Conservation (phyloP, 1,140 invertebrate species). For the Drosophila repletoides region DNA sequence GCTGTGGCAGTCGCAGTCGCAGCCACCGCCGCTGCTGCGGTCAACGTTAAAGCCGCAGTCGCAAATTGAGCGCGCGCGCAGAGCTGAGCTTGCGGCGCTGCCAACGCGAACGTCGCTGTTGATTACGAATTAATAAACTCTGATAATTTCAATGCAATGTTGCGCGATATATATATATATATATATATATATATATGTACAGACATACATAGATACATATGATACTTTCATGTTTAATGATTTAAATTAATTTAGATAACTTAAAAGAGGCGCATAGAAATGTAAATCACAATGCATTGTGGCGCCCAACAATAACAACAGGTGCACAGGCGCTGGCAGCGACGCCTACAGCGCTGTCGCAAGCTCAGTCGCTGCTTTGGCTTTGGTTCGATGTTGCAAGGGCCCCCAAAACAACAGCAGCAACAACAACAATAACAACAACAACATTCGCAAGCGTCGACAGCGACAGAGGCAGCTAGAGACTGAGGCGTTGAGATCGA, state of each 20-base stretch:
- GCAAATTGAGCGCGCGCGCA: constrained; percentile 4
- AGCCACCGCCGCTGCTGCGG: constrained; percentile 3
- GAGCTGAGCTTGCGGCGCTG: constrained; percentile 33
- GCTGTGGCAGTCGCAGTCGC: not conserved
- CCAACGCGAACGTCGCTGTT: constrained; percentile 4
- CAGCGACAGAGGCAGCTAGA: too few relatives aligned
- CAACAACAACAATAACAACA: constrained; percentile 14
- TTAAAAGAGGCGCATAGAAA: constrained; percentile 30
- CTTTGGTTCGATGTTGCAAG: constrained; percentile 55
- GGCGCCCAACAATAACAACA: constrained; percentile 52
- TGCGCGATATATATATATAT: constrained; percentile 9
- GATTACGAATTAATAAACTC: constrained; percentile 62
- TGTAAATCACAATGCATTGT: constrained; percentile 36
- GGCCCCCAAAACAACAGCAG: constrained; percentile 22
- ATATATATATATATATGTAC: constrained; percentile 2
- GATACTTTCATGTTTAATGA: constrained; percentile 21
- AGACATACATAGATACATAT: not conserved
- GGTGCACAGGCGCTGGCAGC: constrained; percentile 40
- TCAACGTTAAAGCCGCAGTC: constrained; percentile 12
- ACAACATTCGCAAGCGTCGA: constrained; percentile 13
- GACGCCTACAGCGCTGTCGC: constrained; percentile 44
- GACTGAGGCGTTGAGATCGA: constrained; percentile 38
- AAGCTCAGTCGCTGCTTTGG: constrained; percentile 36
- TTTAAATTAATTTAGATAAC: constrained; percentile 24
- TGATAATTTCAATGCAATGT: constrained; percentile 56